These are phyloP conservation scores for Gisinianus flammeolus DNA, from an alignment of 2,888 invertebrate genomes.

Conservation along the genomic window DNA sequence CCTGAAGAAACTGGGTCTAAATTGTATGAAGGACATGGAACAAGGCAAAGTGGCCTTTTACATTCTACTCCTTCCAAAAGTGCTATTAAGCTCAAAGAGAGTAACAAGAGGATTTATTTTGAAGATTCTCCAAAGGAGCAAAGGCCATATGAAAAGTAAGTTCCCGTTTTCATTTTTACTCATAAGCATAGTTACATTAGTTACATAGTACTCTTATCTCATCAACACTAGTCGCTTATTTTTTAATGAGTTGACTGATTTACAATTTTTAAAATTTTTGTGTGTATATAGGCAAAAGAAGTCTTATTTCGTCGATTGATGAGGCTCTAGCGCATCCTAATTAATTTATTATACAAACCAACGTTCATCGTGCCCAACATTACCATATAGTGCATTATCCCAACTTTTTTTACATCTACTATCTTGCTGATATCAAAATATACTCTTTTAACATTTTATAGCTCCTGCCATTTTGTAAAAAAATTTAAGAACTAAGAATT, in stretches of 20 bases:
- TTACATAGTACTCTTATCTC: not conserved
- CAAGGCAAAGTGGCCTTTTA: slow-evolving; percentile 34
- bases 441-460: too few species aligned
- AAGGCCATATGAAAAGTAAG: slow-evolving; percentile 38
- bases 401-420: too few species aligned
- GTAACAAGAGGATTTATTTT: slow-evolving; percentile 52
- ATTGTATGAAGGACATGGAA: slow-evolving; percentile 36
- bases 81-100: slow-evolving; percentile 42
- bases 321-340: not conserved
- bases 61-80: slow-evolving; percentile 42
- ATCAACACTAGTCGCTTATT: not conserved
- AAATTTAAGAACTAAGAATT: too few species aligned
- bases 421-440: too few species aligned
- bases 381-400: too few species aligned
- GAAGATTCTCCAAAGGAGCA: slow-evolving; percentile 56
- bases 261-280: not conserved
- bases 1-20: slow-evolving; percentile 44
- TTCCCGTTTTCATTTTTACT: too few species aligned
- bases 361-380: too few species aligned
- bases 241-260: not conserved
- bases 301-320: slow-evolving; percentile 45
- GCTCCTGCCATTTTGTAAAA: too few species aligned
- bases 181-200: not conserved
- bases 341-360: too few species aligned
- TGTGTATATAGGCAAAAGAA: slow-evolving; percentile 37